Evolutionary conservation across 37 sponge, comb jelly and placozoan genomes (phyloP), one percentile per base, ranked within the genome.

Genomic region (Spongia lamella): DNA sequence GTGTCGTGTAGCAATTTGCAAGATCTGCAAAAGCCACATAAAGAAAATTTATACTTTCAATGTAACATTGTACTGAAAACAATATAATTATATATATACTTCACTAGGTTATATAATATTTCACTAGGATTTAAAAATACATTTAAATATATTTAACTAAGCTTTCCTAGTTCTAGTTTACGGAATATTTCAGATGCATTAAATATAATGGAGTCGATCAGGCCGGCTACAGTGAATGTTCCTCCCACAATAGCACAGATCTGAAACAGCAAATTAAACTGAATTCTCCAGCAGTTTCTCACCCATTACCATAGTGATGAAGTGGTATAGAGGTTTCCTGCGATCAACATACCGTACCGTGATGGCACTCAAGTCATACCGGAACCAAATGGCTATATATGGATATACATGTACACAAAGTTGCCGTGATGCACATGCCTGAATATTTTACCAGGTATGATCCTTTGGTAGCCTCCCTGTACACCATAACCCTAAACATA

Each of bases 181-280:
- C 61, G 69, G 56, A 74, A 71, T 3, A 80, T 52, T 35, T 80
- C 61, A 37, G 39, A 40, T 19, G 81, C 81, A n/a, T 71, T 70
- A 53, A 80, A 80, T 38, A 80, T 53, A 71, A 70, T 52, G 2
- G 81, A 70, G 25, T 80, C 81, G 1, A 80, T 71, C 20, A 80
- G 56, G 3, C 81, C 81, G 5, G 81, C 81, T 17, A 80, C 81
- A 5, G 81, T 80, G 52, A 80, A 80, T 24, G 81, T 61, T 15
- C 81, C 81, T 24, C 81, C 81, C 14, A 80, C 81, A 21, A 80
- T 80, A 1, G 81, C 81, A 71, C 81, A 80, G 38, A 80, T 33
- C 81, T 80, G 53, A 38, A 72, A 19, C 13, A 7, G 66, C 9
- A 7, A 13, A 64, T 13, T 37, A 7, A 43, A 60, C 38, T n/a